A percentile compares a stretch with the other conserved stretches of the same genome.
These are phyloP conservation scores for Xenus cinereus DNA, from an alignment of 2,113 vertebrate species.

Conservation along the genomic window DNA sequence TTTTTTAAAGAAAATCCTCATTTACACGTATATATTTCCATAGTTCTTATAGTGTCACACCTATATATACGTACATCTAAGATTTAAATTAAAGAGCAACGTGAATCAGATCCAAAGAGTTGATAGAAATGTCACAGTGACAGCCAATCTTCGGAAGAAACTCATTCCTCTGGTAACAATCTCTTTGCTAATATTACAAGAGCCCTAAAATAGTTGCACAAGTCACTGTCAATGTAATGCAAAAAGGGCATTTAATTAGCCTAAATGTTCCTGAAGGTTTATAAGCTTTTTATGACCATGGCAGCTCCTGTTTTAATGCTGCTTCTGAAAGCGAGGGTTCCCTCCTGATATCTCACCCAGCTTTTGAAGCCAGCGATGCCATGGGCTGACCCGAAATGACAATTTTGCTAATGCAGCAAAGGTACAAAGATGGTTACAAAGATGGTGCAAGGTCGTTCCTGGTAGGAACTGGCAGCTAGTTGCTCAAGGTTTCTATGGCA, in stretches of 20 bases:
- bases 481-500: neutral
- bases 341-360: neutral
- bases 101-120: neutral
- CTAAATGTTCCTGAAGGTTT: neutral
- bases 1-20: neutral
- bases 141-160: neutral
- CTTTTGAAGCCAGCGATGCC: neutral
- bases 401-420: neutral
- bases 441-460: neutral
- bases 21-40: neutral
- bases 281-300: neutral
- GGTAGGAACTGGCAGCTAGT: neutral
- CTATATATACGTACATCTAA: neutral
- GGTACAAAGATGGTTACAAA: neutral
- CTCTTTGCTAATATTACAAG: neutral
- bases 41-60: neutral
- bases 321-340: neutral
- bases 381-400: neutral
- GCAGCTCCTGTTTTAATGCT: neutral
- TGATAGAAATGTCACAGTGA: neutral
- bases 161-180: neutral
- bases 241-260: neutral
- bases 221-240: neutral
- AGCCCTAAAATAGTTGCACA: neutral
- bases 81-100: neutral